Evolutionary conservation across 2,113 vertebrate genomes (phyloP).

Genomic region (Monopterus albus): DNA sequence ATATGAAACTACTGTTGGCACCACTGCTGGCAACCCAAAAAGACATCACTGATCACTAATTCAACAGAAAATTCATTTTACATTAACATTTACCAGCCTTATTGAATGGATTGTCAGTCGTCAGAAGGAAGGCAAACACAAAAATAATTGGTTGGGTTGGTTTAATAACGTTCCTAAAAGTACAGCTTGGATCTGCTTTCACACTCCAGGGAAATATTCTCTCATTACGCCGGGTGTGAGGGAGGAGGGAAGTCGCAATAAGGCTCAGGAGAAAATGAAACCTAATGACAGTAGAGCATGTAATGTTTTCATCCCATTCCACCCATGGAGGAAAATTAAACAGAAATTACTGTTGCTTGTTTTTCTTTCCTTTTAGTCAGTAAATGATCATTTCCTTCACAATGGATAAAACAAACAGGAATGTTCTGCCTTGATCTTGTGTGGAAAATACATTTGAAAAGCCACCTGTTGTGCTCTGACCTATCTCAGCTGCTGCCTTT

Average conservation of each 20-base stretch:
- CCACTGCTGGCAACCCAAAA: background rate
- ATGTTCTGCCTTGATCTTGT: background rate
- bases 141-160: conserved; percentile 71
- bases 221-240: conserved; percentile 73
- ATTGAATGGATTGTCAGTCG: conserved; percentile 59
- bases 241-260: conserved; percentile 76
- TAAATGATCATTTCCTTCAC: conserved; percentile 49
- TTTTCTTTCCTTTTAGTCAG: conserved; percentile 20
- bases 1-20: conserved; percentile 23
- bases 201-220: conserved; percentile 82
- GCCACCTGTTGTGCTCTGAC: conserved; percentile 20
- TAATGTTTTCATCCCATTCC: conserved; percentile 75
- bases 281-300: conserved; percentile 66
- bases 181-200: conserved; percentile 66
- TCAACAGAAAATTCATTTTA: conserved; percentile 52
- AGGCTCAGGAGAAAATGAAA: conserved; percentile 78
- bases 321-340: conserved; percentile 72
- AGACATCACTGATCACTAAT: conserved; percentile 25
- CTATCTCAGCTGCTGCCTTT: background rate
- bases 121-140: conserved; percentile 64
- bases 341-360: conserved; percentile 53
- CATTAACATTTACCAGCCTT: conserved; percentile 63
- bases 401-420: conserved; percentile 14
- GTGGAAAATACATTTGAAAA: background rate
- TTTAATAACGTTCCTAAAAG: conserved; percentile 81